Base-by-base conservation (phyloP, 1,140 invertebrate species). In the Meloidogyne floridensis region DNA sequence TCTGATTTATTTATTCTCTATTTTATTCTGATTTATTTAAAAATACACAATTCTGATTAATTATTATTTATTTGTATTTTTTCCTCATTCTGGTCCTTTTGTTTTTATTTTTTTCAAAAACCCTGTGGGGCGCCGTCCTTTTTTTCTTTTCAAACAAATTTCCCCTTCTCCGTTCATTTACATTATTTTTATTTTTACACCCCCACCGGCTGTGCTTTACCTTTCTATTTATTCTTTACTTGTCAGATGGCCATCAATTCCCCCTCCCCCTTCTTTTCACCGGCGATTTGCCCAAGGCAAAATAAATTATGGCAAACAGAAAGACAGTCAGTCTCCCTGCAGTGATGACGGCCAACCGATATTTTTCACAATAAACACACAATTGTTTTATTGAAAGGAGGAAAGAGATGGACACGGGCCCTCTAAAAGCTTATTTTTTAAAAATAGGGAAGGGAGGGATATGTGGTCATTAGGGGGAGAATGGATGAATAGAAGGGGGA, bases 181-280 rank as follows among this genome's bases (percentile, higher is more conserved):
- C 47, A 15, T 65, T n/a, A 65, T 65, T 65, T 65, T n/a, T 65
- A 65, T n/a, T n/a, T 65, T 65, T 65, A 65, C 59, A 65, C 59
- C 59, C 59, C 59, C 13, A 13, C 56, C 15, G 15, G 13, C 56
- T 59, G 4, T 59, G 15, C 15, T 59, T 59, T 59, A 59, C 11
- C 56, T 15, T 13, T 11, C 2, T 13, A 3, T 5, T 65, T n/a
- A n/a, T 65, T n/a, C 7, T 65, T 65, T 65, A 15, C 5, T 18
- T 65, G 59, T 65, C 59, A 65, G 15, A n/a, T n/a, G 56, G 56
- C 59, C 32, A 32, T 32, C 32, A 32, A 32, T 32, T 32, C 32
- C n/a, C 56, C n/a, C n/a, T 65, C n/a, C n/a, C 2, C n/a, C 59
- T 65, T 47, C 53, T 54, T 65, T 65, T 65, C n/a, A 65, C 59